Percentiles rank a stretch among this genome's conserved stretches.
phyloP scores from a whole-genome alignment of 2,113 vertebrate species.

The Oryzias curvinotus region DNA sequence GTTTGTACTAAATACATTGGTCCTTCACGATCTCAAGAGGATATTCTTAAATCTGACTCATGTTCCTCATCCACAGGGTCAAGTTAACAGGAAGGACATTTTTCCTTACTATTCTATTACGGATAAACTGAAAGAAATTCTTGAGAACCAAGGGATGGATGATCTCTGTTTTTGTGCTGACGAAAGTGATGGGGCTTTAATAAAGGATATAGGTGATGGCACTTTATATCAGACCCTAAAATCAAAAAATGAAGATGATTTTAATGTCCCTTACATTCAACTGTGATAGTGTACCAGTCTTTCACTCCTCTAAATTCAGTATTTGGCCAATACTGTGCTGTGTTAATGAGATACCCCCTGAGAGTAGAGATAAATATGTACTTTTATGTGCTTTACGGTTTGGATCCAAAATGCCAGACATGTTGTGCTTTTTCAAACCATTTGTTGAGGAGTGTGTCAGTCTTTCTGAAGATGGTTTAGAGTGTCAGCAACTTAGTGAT shows the following conservation, averaged over 20 bases:
- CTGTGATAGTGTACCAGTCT: slow-evolving; percentile 25
- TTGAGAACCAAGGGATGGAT: slow-evolving; percentile 11
- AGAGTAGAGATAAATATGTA: slow-evolving; percentile 23
- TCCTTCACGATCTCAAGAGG: slow-evolving; percentile 5
- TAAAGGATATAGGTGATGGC: slow-evolving; percentile 9
- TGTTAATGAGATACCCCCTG: slow-evolving; percentile 8
- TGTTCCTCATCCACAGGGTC: slow-evolving; percentile 4
- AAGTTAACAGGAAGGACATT: too few relatives aligned
- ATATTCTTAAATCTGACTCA: neutral
- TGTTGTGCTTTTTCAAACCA: slow-evolving; percentile 13
- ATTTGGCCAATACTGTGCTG: slow-evolving; percentile 26
- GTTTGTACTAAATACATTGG: too few relatives aligned
- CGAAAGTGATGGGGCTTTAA: neutral
- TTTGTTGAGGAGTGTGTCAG: slow-evolving; percentile 17
- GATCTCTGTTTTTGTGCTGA: slow-evolving; percentile 1
- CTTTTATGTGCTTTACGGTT: slow-evolving; percentile 25
- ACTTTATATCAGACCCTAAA: slow-evolving; percentile 8
- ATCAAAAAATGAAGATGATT: slow-evolving; percentile 9
- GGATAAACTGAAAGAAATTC: slow-evolving; percentile 22
- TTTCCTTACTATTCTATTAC: slow-evolving; percentile 7
- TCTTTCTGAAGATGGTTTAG: slow-evolving; percentile 19
- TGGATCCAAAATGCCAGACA: slow-evolving; percentile 22
- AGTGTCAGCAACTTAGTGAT: slow-evolving; percentile 22
- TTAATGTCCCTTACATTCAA: slow-evolving; percentile 18
- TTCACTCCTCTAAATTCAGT: slow-evolving; percentile 24